These are phyloP conservation scores for Mesorhabditis belari DNA, from an alignment of 2,888 invertebrate species.

Conservation along the genomic window DNA sequence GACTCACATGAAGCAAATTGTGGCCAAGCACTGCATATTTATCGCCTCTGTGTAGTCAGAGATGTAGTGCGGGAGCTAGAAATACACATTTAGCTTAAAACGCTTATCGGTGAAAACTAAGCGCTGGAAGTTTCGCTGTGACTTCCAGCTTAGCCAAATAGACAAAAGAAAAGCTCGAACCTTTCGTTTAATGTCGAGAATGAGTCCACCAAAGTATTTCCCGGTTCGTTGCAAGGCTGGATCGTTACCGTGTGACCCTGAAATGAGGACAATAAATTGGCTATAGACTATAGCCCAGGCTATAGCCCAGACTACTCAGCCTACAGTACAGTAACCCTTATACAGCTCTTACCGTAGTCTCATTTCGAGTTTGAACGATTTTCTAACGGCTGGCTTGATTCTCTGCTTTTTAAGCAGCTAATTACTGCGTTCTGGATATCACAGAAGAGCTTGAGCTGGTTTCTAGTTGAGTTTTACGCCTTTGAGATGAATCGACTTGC, in stretches of 20 bases:
- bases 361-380: too few species aligned
- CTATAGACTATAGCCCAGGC: not conserved
- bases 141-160: not conserved
- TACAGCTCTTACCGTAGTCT: too few species aligned
- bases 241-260: conserved; percentile 46
- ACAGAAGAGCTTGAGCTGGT: too few species aligned
- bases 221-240: conserved; percentile 50
- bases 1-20: conserved; percentile 78
- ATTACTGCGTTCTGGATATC: too few species aligned
- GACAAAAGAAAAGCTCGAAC: conserved; percentile 1
- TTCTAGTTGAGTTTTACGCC: too few species aligned
- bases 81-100: not conserved
- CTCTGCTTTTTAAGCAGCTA: too few species aligned
- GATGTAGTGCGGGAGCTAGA: conserved; percentile 70
- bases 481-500: too few species aligned
- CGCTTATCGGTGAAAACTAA: not conserved
- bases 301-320: not conserved
- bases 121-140: not conserved
- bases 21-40: conserved; percentile 81
- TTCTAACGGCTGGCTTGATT: too few species aligned
- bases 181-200: conserved; percentile 85
- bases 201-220: conserved; percentile 77
- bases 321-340: too few species aligned
- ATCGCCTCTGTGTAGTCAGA: conserved; percentile 83
- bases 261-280: not conserved